These are phyloP conservation scores for Agrotis puta DNA, from an alignment of 2,888 invertebrate genomes.

Conservation along the genomic window DNA sequence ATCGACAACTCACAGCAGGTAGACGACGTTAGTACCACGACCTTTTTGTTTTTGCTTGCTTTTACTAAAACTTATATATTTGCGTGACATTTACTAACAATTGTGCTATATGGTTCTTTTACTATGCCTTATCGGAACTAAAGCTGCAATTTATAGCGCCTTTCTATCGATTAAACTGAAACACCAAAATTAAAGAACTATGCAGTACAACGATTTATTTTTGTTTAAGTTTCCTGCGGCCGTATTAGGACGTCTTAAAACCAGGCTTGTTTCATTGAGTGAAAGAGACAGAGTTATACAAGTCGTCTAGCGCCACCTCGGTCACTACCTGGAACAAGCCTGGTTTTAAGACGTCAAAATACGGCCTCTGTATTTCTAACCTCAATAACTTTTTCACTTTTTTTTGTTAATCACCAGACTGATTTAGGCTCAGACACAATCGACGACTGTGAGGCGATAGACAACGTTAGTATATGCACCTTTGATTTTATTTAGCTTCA, in stretches of 20 bases:
- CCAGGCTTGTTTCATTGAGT: too few relatives aligned
- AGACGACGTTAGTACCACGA: constrained; percentile 27
- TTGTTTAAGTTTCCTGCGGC: neutral
- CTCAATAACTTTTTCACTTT: too few relatives aligned
- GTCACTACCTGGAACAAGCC: too few relatives aligned
- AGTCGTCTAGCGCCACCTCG: too few relatives aligned
- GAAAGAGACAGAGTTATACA: too few relatives aligned
- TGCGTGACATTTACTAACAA: neutral
- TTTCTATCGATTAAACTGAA: neutral
- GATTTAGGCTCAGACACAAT: neutral
- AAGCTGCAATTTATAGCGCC: neutral
- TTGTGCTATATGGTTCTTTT: neutral
- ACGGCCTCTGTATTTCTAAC: too few relatives aligned
- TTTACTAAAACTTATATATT: neutral
- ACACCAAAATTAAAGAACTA: neutral
- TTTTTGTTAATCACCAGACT: too few relatives aligned
- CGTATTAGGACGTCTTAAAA: too few relatives aligned
- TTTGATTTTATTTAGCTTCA: neutral
- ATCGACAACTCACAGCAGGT: constrained; percentile 80
- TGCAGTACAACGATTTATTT: neutral
- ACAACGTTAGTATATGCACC: neutral
- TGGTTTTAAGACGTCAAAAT: too few relatives aligned
- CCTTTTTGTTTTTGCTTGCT: neutral
- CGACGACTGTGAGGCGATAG: neutral
- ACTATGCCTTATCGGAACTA: neutral